Evolutionary conservation across 2,113 vertebrate genomes (phyloP).

Genomic region (Coptodon rendalli): DNA sequence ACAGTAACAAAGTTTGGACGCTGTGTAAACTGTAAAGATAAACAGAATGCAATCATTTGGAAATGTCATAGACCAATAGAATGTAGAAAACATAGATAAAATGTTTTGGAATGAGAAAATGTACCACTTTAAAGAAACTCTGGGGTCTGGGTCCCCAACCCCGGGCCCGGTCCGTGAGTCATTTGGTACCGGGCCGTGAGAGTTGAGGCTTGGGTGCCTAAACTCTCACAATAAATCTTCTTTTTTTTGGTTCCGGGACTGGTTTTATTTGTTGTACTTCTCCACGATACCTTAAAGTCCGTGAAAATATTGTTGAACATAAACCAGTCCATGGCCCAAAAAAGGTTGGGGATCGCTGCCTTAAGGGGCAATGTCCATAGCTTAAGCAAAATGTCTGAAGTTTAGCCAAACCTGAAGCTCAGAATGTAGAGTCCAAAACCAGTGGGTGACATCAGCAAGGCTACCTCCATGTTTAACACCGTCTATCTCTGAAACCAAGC

Average conservation of each 20-base stretch:
- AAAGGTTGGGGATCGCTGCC: background rate
- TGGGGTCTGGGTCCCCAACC: background rate
- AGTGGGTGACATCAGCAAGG: background rate
- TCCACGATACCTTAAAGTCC: background rate
- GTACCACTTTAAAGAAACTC: background rate
- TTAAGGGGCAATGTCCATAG: background rate
- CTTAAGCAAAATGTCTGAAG: background rate
- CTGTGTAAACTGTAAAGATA: background rate
- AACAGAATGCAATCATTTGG: background rate
- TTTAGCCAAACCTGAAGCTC: background rate
- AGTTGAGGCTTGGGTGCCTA: background rate
- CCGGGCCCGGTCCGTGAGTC: background rate
- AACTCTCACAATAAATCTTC: background rate
- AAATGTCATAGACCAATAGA: background rate
- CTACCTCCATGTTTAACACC: background rate
- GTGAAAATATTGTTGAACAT: background rate
- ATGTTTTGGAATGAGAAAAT: background rate
- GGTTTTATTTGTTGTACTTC: background rate
- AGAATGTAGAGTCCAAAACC: background rate
- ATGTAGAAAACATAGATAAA: background rate
- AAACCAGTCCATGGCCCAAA: background rate
- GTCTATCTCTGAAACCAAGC: background rate
- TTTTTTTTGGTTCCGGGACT: background rate
- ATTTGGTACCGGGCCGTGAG: background rate
- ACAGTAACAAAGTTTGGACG: background rate